Percentiles rank a stretch among this genome's conserved stretches.
Conservation (phyloP, 2,113 vertebrate genomes). For the Bos javanicus region DNA sequence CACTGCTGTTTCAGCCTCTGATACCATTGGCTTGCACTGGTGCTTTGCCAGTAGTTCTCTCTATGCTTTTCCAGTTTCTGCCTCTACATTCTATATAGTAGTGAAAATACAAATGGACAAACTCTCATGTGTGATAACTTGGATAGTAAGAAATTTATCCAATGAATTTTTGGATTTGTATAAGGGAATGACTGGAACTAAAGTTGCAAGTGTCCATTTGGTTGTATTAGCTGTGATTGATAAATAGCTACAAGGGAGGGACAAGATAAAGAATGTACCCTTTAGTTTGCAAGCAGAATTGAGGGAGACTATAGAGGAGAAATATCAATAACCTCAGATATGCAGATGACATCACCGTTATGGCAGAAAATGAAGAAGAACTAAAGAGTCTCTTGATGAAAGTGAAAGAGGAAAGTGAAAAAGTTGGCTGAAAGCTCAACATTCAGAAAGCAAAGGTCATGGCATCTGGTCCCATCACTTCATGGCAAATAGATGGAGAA, state of each 20-base stretch:
- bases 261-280: not conserved
- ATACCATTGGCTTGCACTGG: not conserved
- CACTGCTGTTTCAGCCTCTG: not conserved
- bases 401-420: not conserved
- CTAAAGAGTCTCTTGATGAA: not conserved
- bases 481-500: not conserved
- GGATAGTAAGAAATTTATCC: not conserved
- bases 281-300: not conserved
- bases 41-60: not conserved
- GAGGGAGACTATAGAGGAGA: not conserved
- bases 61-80: not conserved
- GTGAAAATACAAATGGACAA: not conserved
- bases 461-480: not conserved
- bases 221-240: not conserved
- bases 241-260: not conserved
- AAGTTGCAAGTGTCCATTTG: not conserved
- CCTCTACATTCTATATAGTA: not conserved
- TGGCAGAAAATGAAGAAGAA: not conserved
- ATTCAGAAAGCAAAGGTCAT: not conserved
- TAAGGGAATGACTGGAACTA: not conserved
- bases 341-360: not conserved
- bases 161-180: not conserved
- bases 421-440: not conserved
- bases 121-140: not conserved
- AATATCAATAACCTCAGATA: not conserved